Base-by-base conservation (phyloP, 2,113 vertebrate species). In the Rhineura floridana region DNA sequence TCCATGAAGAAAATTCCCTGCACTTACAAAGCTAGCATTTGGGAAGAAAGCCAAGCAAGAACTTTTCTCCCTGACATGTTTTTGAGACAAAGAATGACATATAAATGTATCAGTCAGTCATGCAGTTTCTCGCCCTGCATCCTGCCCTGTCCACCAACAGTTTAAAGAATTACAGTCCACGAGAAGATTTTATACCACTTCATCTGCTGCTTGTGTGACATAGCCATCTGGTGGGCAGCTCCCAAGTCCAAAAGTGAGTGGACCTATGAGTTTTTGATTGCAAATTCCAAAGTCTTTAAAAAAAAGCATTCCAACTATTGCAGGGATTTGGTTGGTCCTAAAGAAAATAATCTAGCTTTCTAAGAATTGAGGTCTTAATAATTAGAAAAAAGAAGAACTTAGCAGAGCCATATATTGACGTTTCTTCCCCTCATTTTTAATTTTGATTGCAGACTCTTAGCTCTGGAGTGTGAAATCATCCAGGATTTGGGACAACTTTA, bases 401-500 rank as follows among this genome's bases (percentile, higher is more conserved):
- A 3, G 5, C 36, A 82, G 69, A 67, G 52, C 3, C 77, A 55
- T 59, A 3, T 0, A 2, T 19, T 89, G 42, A 87, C 21, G 86
- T 80, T 2, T 52, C 21, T 52, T 46, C 4, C 8, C 78, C 88
- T 30, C 59, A 87, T 76, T 48, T 73, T 52, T 75, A 93, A 55
- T 89, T 79, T 91, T 72, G 5, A 83, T 86, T 92, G 11, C 95
- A 99, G 98, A 87, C 95, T 99, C 6, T 94, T 99, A 96, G 92
- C 97, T 87, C 98, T 98, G 48, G 96, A 97, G 83, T 98, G 97
- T 86, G 97, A 98, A 90, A 96, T 99, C 46, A 96, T 98, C 88
- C 95, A 97, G 25, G 98, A 98, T 85, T 90, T 99, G 70, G 97
- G 98, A 90, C 97, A 97, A 25, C 94, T 98, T 67, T 99, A 98